These are phyloP conservation scores for Hippocampus barbouri DNA, from an alignment of 2,113 vertebrate species.

Conservation along the genomic window DNA sequence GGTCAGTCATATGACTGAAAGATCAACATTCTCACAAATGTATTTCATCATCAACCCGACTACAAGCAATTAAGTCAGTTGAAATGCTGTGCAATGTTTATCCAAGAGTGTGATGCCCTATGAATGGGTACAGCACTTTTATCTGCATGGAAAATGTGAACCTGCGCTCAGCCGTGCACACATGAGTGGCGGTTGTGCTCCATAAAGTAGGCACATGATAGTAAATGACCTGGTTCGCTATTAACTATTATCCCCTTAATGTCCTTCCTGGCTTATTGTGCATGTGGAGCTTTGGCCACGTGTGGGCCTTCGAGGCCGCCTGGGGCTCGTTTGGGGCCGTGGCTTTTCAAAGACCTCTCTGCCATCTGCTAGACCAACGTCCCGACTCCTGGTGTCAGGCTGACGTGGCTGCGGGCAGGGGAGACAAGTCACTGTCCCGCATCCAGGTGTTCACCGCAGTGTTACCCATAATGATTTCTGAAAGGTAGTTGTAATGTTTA, in stretches of 20 bases:
- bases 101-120: slow-evolving; percentile 54
- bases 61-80: slow-evolving; percentile 51
- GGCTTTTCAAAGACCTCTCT: slow-evolving; percentile 64
- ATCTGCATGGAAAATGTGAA: slow-evolving; percentile 70
- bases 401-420: slow-evolving; percentile 42
- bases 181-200: slow-evolving; percentile 61
- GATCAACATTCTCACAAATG: slow-evolving; percentile 42
- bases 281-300: slow-evolving; percentile 62
- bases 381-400: slow-evolving; percentile 34
- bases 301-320: slow-evolving; percentile 65
- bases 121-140: slow-evolving; percentile 57
- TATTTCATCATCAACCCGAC: slow-evolving; percentile 38
- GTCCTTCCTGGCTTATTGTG: slow-evolving; percentile 64
- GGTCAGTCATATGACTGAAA: slow-evolving; percentile 54
- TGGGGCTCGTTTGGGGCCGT: slow-evolving; percentile 68
- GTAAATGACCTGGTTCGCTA: slow-evolving; percentile 77
- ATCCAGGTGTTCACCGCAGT: slow-evolving; percentile 49
- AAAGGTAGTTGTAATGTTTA: not conserved
- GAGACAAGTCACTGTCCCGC: slow-evolving; percentile 32
- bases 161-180: slow-evolving; percentile 45
- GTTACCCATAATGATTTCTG: slow-evolving; percentile 56
- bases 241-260: slow-evolving; percentile 77
- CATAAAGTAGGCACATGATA: slow-evolving; percentile 75
- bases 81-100: slow-evolving; percentile 69
- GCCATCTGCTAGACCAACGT: slow-evolving; percentile 67